Evolutionary conservation across 1,140 invertebrate species (phyloP), one percentile per base, ranked within the genome.

Genomic region (Cyclina sinensis): DNA sequence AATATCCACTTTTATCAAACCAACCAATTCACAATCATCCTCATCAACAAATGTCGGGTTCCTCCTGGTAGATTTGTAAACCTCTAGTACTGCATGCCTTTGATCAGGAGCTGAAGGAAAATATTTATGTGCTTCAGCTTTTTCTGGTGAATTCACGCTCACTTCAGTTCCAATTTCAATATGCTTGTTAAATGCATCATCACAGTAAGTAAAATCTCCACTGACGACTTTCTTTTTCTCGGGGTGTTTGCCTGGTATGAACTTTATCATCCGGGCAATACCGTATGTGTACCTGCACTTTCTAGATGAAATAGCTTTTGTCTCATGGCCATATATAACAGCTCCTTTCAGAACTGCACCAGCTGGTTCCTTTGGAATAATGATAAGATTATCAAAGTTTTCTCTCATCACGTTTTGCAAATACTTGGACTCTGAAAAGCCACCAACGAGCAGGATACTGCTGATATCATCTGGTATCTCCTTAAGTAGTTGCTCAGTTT

Each of bases 231-330:
- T 86, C 43, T 89, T 89, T 16, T 48, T 51, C n/a, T 59, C 46
- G 46, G 59, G 78, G 84, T 87, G 84, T 48, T 51, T 39, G 3
- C 27, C 9, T 65, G 86, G 79, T 24, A 79, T 89, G 37, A 87
- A 87, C 24, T 35, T 43, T 27, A 27, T 32, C 85, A 87, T 51
- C 4, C 37, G 43, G 0, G 86, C 86, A 11, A 91, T 86, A 35
- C 91, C 91, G 59, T 91, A 91, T 18, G 91, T 91, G 35, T 87
- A 91, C 35, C 54, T 86, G 57, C 82, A 90, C 32, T 83, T 79
- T 35, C 91, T 85, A 5, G 87, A 83, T 0, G 68, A 37, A 27
- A 91, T 89, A 21, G 68, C 62, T 43, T 86, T 70, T 51, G 80
- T 78, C 32, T 89, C 81, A 65, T 87, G 85, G 1, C 91, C 91